Evolutionary conservation across 2,797 vertebrate genomes (phyloP), one percentile per base, ranked within the genome.

Genomic region (Phyllotis vaccarum): DNA sequence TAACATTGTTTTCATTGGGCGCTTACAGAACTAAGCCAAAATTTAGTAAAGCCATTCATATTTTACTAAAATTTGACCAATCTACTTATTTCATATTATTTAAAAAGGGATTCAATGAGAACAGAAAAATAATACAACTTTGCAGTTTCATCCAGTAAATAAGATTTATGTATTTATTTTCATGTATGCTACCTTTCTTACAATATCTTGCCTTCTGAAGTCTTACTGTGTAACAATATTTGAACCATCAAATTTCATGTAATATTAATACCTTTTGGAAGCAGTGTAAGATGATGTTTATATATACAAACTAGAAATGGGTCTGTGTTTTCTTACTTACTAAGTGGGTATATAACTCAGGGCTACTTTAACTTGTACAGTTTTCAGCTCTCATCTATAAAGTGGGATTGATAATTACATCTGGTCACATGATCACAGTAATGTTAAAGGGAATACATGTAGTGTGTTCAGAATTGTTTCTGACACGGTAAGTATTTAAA

Each of bases 31-130:
- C n/a, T 94, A 76, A 75, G 56, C 43, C 70, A 92, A 90, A 83
- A 89, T 92, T 89, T 91, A 62, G 56, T 86, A 83, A 95, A 93
- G 22, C 43, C 37, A 40, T 86, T 29, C 40, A 76, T 17, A 96
- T 13, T 95, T 96, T 93, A 93, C 17, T 80, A 94, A 89, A 87
- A 62, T 52, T 93, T 72, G 62, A 34, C 29, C 72, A 91, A 72
- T 8, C 66, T 92, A 76, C 5, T 87, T 94, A 74, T 68, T 97
- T 95, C 37, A 97, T 76, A 22, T 21, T 87, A 75, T 93, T 96
- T 86, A 52, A 96, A 91, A 91, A 86, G 31, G 90, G 34, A 17
- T 24, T 90, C 14, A 66, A 11, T 90, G 80, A 94, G 49, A 64
- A 92, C 58, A 54, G 56, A 75, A 24, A 8, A 94, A 8, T 81